Evolutionary conservation across 2,888 invertebrate genomes (phyloP), one percentile per base, ranked within the genome.

Genomic region (Plagiodera versicolora): DNA sequence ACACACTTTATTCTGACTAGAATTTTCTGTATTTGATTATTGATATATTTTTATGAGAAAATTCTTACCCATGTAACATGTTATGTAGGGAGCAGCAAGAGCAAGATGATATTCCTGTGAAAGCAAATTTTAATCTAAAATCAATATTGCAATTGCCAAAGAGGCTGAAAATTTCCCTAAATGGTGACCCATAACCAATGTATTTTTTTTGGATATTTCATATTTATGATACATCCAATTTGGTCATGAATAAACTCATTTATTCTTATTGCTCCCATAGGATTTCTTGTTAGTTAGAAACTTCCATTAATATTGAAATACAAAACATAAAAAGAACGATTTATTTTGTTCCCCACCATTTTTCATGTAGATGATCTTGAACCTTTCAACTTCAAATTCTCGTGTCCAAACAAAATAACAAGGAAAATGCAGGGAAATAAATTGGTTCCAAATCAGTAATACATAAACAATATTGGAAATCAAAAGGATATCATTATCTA

Each of bases 41-140:
- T 45, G 45, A 45, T 45, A 14, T 49, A 49, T 10, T 24, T 28
- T 9, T 24, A 18, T 16, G 28, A 28, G 14, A 49, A 49, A 28
- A 28, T 28, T 1, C n/a, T 49, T n/a, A 49, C 28, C 49, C 4
- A n/a, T 49, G 1, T 49, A n/a, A n/a, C n/a, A n/a, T n/a, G n/a
- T n/a, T 49, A 49, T 49, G 49, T 49, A 9, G 8, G n/a, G 28
- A 30, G 17, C 49, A 49, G 49, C 49, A 49, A 49, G 24, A 28
- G 49, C 49, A 49, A 49, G 49, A 49, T 24, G 10, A 14, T 45
- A 45, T 45, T n/a, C n/a, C n/a, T n/a, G n/a, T n/a, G n/a, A n/a
- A n/a, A n/a, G n/a, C n/a, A n/a, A n/a, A n/a, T n/a, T 14, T 45
- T 18, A 45, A 45, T 45, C n/a, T 8, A 11, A 44, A 44, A 44